Percentiles rank a stretch among this genome's conserved stretches.
Conservation (phyloP, 2,113 vertebrate genomes). For the Rousettus leschenaultii region DNA sequence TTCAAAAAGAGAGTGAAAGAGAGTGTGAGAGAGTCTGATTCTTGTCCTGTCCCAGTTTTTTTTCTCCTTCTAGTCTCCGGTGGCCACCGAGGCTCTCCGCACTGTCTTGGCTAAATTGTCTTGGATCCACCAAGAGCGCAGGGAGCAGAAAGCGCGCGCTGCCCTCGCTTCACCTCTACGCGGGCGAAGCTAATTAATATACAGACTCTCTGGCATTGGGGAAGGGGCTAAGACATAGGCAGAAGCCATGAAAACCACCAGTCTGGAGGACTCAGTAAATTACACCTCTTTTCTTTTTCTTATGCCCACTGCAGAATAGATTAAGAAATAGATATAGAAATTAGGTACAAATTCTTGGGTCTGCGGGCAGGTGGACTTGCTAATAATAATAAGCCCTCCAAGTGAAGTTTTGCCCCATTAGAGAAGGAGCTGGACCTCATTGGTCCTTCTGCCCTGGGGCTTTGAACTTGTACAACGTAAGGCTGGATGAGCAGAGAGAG, state of each 20-base stretch:
- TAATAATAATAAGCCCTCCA: background rate
- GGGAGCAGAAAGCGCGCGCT: rapidly evolving
- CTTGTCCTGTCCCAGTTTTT: background rate
- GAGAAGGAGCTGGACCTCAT: background rate
- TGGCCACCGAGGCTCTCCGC: no score
- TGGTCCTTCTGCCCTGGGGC: background rate
- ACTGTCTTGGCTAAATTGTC: no score
- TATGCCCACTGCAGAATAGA: background rate
- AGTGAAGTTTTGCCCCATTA: background rate
- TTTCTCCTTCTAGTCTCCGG: background rate
- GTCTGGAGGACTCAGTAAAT: background rate
- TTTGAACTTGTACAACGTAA: no score
- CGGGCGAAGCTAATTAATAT: background rate
- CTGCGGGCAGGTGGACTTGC: background rate
- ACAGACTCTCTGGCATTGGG: background rate
- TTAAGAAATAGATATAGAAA: background rate
- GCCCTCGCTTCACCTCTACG: rapidly evolving
- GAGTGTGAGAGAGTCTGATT: background rate
- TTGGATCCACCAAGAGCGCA: no score
- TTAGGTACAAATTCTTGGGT: background rate
- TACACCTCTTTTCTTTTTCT: background rate
- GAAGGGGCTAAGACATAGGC: background rate
- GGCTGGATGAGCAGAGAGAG: background rate
- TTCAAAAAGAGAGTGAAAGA: background rate
- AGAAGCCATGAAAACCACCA: background rate